Conservation (phyloP, 1,140 invertebrate genomes). For the Drosophila novamexicana region DNA sequence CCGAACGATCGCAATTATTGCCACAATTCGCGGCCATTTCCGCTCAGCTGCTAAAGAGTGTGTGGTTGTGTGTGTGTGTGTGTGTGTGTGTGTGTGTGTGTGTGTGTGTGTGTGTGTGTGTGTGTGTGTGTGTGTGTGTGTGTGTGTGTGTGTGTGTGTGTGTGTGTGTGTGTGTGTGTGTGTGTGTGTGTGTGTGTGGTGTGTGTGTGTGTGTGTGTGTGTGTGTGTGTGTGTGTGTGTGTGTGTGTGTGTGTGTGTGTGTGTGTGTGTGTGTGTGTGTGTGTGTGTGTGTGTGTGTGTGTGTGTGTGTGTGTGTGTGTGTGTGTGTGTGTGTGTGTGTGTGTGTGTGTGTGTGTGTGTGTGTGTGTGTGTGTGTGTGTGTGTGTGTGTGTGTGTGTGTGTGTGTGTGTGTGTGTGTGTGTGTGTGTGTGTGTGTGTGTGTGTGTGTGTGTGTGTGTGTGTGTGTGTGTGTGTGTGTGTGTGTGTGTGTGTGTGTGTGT, state of each 20-base stretch:
- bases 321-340: constrained; percentile 15
- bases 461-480: constrained; percentile 9
- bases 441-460: constrained; percentile 8
- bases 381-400: constrained; percentile 9
- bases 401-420: constrained; percentile 15
- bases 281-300: constrained; percentile 8
- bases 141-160: constrained; percentile 14
- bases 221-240: constrained; percentile 9
- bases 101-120: constrained; percentile 15
- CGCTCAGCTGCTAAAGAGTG: constrained; percentile 32
- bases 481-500: constrained; percentile 15
- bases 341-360: constrained; percentile 17
- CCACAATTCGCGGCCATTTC: constrained; percentile 72
- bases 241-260: constrained; percentile 15
- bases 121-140: constrained; percentile 15
- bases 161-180: constrained; percentile 7
- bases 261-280: constrained; percentile 17
- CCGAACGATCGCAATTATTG: constrained; percentile 60
- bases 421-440: constrained; percentile 17
- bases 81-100: constrained; percentile 17
- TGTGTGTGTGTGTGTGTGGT: constrained; percentile 8
- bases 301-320: constrained; percentile 9
- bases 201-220: constrained; percentile 20
- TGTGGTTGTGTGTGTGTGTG: constrained; percentile 19
- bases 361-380: constrained; percentile 8